Conservation (phyloP, 2,113 vertebrate genomes). For the Casuarius casuarius region DNA sequence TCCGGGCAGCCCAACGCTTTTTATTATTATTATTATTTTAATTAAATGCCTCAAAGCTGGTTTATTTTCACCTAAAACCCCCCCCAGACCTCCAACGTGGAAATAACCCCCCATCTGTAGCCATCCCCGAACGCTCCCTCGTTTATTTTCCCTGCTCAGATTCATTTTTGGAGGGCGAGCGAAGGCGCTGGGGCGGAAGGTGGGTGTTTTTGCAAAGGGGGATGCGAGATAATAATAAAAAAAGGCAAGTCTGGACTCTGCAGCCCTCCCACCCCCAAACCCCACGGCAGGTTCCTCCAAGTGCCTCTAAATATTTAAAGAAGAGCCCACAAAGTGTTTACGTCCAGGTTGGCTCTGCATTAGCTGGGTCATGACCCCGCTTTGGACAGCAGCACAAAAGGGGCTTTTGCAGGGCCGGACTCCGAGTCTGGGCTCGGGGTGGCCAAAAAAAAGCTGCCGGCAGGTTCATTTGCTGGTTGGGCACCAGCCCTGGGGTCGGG, state of each 20-base stretch:
- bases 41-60: background rate
- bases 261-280: background rate
- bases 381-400: constrained; percentile 60
- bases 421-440: background rate
- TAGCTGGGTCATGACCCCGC: constrained; percentile 73
- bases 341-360: constrained; percentile 36
- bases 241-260: background rate
- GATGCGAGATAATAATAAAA: background rate
- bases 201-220: background rate
- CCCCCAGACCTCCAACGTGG: background rate
- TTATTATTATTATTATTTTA: too few species aligned
- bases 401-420: background rate
- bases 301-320: constrained; percentile 55
- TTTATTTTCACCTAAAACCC: background rate
- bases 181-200: too few species aligned
- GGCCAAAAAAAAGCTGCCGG: background rate
- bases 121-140: too few species aligned
- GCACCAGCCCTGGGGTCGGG: background rate
- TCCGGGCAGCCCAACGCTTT: too few species aligned
- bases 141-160: background rate
- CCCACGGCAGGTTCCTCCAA: background rate
- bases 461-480: background rate
- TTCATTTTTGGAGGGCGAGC: background rate
- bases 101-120: background rate
- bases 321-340: constrained; percentile 14